phyloP scores from a whole-genome alignment of 2,113 vertebrate genomes.

The Podiceps cristatus region DNA sequence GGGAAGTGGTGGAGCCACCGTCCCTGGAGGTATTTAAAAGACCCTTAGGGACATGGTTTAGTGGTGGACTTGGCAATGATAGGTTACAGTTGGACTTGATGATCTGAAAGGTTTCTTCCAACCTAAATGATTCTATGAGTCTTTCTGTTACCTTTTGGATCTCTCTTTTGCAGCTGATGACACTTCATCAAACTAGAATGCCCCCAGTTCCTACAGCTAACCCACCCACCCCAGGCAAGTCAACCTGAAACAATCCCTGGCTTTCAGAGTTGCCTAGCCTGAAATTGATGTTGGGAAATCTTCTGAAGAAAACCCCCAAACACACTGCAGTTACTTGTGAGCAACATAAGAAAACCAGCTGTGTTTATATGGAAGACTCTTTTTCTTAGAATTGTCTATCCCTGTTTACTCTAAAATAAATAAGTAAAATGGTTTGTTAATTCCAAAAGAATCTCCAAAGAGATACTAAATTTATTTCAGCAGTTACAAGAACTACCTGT shows the following conservation, averaged over 20 bases:
- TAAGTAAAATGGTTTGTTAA: not conserved
- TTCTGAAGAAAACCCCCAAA: not conserved
- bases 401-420: not conserved
- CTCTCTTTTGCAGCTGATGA: not conserved
- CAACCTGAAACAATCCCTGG: not conserved
- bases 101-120: not conserved
- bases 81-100: not conserved
- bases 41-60: too few species aligned
- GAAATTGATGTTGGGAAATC: not conserved
- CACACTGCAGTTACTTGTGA: not conserved
- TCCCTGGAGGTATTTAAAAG: too few species aligned
- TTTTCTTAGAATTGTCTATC: not conserved
- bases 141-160: not conserved
- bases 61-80: not conserved
- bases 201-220: not conserved
- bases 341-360: not conserved
- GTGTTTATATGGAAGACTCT: fast-evolving
- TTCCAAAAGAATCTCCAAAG: not conserved
- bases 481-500: not conserved
- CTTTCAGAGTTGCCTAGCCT: not conserved
- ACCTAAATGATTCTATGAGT: not conserved
- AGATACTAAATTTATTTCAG: not conserved
- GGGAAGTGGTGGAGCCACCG: too few species aligned
- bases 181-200: not conserved
- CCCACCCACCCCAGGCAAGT: not conserved